These are phyloP conservation scores for Gymnopithys bicolor DNA, from an alignment of 2,797 vertebrate genomes.

Conservation along the genomic window DNA sequence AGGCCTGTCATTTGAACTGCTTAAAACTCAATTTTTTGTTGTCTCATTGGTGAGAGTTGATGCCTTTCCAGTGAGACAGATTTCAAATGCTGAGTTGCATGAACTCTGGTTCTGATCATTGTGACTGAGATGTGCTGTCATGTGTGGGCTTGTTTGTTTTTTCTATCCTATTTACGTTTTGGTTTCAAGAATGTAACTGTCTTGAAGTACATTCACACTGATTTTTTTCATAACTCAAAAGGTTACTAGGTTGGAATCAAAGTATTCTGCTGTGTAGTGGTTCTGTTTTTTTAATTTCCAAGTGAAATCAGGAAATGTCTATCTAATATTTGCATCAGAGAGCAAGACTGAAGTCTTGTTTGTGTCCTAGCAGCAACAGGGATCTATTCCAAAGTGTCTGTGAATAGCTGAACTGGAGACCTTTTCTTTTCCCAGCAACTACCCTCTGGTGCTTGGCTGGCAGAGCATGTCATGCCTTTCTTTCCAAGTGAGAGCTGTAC, in stretches of 20 bases:
- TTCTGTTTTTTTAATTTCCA: neutral
- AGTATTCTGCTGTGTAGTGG: neutral
- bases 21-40: neutral
- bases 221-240: neutral
- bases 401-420: neutral
- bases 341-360: neutral
- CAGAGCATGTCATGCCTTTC: neutral
- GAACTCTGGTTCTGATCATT: neutral
- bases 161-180: neutral
- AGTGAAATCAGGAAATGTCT: neutral
- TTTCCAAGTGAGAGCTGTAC: neutral
- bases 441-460: neutral
- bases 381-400: neutral
- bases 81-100: neutral
- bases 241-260: neutral
- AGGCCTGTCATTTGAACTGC: neutral
- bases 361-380: neutral
- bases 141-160: neutral
- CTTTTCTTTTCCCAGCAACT: neutral
- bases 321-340: neutral
- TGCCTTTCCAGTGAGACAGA: neutral
- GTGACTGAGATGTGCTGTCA: neutral
- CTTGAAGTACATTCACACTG: neutral
- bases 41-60: neutral
- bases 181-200: neutral